A percentile compares a stretch with the other conserved stretches of the same genome.
Conservation (phyloP, 2,113 vertebrate species). For the Microtus oregoni region DNA sequence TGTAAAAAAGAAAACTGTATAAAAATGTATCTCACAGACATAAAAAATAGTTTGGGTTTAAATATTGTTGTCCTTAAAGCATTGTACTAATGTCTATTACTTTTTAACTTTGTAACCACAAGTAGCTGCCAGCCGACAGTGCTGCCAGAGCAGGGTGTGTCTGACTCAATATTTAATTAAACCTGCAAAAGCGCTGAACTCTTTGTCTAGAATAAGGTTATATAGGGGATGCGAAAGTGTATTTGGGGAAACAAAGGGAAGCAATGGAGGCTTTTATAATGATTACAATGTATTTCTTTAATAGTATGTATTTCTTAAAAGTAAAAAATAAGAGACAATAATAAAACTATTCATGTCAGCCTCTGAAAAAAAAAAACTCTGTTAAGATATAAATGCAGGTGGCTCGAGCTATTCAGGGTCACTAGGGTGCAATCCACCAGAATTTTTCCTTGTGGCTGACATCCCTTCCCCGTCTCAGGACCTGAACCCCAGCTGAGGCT, state of each 20-base stretch:
- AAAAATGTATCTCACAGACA: neutral
- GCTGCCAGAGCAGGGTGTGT: neutral
- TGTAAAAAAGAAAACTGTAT: neutral
- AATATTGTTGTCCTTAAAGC: neutral
- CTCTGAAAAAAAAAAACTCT: neutral
- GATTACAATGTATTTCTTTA: neutral
- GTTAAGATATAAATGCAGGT: neutral
- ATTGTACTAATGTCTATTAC: neutral
- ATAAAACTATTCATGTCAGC: neutral
- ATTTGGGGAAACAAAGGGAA: neutral
- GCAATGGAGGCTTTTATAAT: neutral
- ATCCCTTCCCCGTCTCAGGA: neutral
- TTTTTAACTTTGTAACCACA: neutral
- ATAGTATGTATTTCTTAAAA: neutral
- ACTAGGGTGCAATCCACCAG: neutral
- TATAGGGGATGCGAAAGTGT: neutral
- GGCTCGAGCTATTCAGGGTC: neutral
- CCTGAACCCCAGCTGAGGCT: neutral
- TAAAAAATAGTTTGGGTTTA: neutral
- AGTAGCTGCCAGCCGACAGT: neutral
- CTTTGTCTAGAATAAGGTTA: neutral
- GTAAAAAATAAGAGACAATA: neutral
- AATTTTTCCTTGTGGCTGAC: neutral
- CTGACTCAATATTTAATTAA: neutral
- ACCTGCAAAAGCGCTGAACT: neutral